Evolutionary conservation across 2,113 vertebrate genomes (phyloP), one percentile per base, ranked within the genome.

Genomic region (Amazona guildingii): DNA sequence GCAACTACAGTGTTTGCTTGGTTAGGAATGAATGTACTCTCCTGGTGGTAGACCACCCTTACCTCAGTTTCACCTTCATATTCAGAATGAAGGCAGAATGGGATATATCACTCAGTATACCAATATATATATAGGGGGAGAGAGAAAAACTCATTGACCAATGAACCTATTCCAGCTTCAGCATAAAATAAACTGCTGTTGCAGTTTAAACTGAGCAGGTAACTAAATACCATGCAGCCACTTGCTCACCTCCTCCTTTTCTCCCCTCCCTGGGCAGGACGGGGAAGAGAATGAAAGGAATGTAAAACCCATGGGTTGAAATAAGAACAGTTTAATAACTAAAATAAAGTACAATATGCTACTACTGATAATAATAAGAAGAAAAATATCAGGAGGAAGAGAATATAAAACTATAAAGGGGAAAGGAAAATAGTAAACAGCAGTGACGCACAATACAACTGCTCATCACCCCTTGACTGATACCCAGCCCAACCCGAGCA

Each of bases 11-110:
- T 8, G 0, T 90, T 96, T 90, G 74, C 83, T 95, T 92, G 75
- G 93, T 96, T 94, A 83, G 72, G 78, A 94, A 73, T 48, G 64
- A 92, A 80, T 31, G 20, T 25, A 82, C 48, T 94, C 39, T 95
- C 29, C 85, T 62, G 28, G 84, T 15, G 28, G 77, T 24, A 94
- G 62, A 90, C 51, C 31, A 76, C 63, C 27, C 54, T 51, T 88
- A 91, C 54, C 54, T 92, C 88, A 70, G 48, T 89, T 95, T 95
- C 87, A 97, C 68, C 92, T 95, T 96, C 85, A 92, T 44, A 86
- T 87, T 83, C 81, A 95, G 84, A 95, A 95, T 77, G 79, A 94
- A 91, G 48, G 28, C 55, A 94, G 51, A 85, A 55, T 29, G 12
- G 7, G 17, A 10, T 69, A 17, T 78, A 77, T 46, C 18, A 28